Evolutionary conservation across 2,888 invertebrate genomes (phyloP).

Genomic region (Quadroppia sp.): DNA sequence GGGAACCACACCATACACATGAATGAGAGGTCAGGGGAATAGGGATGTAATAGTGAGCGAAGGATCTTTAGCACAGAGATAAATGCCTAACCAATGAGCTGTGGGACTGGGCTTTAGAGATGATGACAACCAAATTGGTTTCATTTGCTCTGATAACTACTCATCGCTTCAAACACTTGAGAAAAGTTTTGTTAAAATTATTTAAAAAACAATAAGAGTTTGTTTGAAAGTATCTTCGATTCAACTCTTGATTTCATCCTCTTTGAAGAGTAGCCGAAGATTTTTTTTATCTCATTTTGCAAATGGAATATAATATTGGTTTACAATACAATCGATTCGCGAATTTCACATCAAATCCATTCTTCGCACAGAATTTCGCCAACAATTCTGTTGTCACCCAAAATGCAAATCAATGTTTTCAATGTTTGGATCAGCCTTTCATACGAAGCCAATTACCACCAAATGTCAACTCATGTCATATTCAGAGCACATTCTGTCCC

Average conservation of each 20-base stretch:
- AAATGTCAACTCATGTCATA: constrained; percentile 11
- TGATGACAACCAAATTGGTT: constrained; percentile 27
- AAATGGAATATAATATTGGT: constrained; percentile 18
- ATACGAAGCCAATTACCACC: background rate
- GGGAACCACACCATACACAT: background rate
- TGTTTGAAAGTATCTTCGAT: no score
- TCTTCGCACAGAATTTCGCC: background rate
- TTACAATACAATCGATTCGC: constrained; percentile 19
- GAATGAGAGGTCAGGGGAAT: background rate
- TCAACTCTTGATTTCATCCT: background rate
- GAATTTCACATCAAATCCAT: background rate
- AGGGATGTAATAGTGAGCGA: background rate
- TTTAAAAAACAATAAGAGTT: background rate
- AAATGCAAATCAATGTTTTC: background rate
- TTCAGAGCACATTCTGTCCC: background rate
- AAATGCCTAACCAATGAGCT: constrained; percentile 2
- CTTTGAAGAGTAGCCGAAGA: background rate
- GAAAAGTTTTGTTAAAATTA: background rate
- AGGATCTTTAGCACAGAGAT: constrained; percentile 6
- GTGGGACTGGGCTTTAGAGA: background rate
- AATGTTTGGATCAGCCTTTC: background rate
- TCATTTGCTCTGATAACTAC: constrained; percentile 12
- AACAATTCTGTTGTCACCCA: background rate
- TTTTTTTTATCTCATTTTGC: background rate
- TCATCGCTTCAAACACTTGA: constrained; percentile 4